Percentiles rank a stretch among this genome's conserved stretches.
Conservation (phyloP, 2,888 invertebrate species). For the Drosophila mettleri region DNA sequence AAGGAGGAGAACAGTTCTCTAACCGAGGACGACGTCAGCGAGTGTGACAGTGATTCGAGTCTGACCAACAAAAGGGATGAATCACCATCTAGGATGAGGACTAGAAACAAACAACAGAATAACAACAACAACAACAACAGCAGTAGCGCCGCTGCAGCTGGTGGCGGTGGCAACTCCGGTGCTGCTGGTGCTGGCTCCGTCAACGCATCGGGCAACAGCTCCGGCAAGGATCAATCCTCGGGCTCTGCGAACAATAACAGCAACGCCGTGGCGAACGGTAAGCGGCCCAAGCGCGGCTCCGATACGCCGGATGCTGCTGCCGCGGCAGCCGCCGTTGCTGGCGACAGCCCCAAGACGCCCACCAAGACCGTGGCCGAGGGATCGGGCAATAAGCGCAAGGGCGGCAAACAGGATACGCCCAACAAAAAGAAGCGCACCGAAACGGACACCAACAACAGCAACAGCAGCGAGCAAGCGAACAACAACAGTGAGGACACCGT, state of each 20-base stretch:
- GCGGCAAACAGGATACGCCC: conserved; percentile 86
- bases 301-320: conserved; percentile 86
- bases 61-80: conserved; percentile 91
- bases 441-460: conserved; percentile 72
- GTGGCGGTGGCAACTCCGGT: conserved; percentile 50
- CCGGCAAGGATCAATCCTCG: conserved; percentile 71
- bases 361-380: conserved; percentile 77
- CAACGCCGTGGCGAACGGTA: conserved; percentile 83
- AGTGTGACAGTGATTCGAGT: conserved; percentile 97
- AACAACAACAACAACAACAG: conserved; percentile 87
- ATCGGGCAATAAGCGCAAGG: conserved; percentile 83
- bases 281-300: conserved; percentile 88
- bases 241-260: conserved; percentile 47
- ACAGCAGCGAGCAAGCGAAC: conserved; percentile 51
- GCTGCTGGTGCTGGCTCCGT: conserved; percentile 46
- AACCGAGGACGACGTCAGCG: conserved; percentile 96
- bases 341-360: conserved; percentile 85
- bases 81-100: conserved; percentile 95
- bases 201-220: conserved; percentile 59
- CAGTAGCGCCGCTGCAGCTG: conserved; percentile 59
- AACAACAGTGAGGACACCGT: conserved; percentile 63
- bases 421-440: conserved; percentile 87
- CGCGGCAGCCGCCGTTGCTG: conserved; percentile 71
- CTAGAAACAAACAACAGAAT: conserved; percentile 93
- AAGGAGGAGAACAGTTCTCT: conserved; percentile 92